Conservation (phyloP, 2,888 invertebrate genomes). For the Xestia ashworthii region DNA sequence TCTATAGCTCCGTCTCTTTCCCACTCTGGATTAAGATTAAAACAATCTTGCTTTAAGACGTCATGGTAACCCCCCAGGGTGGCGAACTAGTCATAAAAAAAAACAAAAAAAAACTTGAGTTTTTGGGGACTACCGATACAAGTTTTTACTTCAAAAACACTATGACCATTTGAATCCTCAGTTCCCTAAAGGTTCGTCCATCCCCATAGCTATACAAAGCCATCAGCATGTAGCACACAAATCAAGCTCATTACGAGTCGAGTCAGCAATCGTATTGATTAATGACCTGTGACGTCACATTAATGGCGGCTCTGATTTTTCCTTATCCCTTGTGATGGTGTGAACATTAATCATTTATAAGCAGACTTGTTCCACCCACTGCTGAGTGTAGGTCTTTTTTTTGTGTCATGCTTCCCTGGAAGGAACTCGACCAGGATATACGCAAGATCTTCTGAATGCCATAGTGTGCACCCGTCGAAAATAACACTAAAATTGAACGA, state of each 20-base stretch:
- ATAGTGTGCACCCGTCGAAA: too few relatives aligned
- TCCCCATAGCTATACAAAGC: neutral
- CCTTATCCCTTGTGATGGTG: conserved; percentile 30
- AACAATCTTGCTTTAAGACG: too few relatives aligned
- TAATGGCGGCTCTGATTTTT: conserved; percentile 18
- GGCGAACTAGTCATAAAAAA: too few relatives aligned
- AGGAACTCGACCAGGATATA: fast-evolving
- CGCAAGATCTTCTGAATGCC: neutral
- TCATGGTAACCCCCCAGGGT: too few relatives aligned
- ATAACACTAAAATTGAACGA: too few relatives aligned
- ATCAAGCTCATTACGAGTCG: conserved; percentile 34
- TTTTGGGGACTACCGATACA: too few relatives aligned
- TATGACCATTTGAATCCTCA: neutral
- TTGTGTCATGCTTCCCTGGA: neutral
- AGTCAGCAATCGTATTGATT: conserved; percentile 34
- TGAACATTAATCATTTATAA: conserved; percentile 10
- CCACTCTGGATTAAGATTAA: too few relatives aligned
- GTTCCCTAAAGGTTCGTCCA: neutral
- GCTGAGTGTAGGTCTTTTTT: neutral
- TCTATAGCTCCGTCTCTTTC: too few relatives aligned
- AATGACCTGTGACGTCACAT: conserved; percentile 21
- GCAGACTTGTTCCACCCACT: neutral
- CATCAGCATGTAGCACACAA: neutral
- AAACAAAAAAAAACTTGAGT: too few relatives aligned
- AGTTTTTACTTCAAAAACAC: too few relatives aligned